phyloP scores from a whole-genome alignment of 1,140 invertebrate genomes.

The Lordiphosa mommai region DNA sequence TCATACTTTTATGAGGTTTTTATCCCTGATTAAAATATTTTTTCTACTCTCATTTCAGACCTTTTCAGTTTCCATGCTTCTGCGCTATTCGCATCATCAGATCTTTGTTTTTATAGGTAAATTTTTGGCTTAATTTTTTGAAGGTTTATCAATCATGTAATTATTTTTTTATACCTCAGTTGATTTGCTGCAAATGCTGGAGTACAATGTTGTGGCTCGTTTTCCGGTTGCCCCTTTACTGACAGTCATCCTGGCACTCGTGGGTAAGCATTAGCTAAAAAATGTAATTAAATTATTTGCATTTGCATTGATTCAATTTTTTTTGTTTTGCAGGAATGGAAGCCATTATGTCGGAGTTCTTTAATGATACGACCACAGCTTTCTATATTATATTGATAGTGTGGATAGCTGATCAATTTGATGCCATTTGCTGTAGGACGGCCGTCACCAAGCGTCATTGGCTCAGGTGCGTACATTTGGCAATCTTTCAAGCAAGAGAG shows the following conservation, averaged over 20 bases:
- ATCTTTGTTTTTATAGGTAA: constrained; percentile 99
- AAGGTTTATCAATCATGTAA: not conserved
- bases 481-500: not conserved
- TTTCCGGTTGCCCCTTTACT: constrained; percentile 97
- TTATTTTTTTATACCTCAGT: constrained; percentile 82
- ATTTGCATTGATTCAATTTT: constrained; percentile 12
- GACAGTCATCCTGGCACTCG: constrained; percentile 97
- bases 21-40: not conserved
- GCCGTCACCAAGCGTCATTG: constrained; percentile 96
- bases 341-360: constrained; percentile 99
- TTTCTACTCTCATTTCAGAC: constrained; percentile 86
- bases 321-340: constrained; percentile 91
- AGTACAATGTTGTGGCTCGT: constrained; percentile 94
- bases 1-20: no score
- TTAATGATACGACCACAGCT: constrained; percentile 98
- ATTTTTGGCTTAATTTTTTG: constrained; percentile 61
- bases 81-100: constrained; percentile 99
- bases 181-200: constrained; percentile 97
- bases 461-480: constrained; percentile 87
- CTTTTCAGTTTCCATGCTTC: constrained; percentile 97
- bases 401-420: constrained; percentile 99
- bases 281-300: not conserved
- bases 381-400: constrained; percentile 99
- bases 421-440: constrained; percentile 98
- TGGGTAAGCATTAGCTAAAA: constrained; percentile 87